phyloP scores from a whole-genome alignment of 2,888 invertebrate species.

The Drosophila vallismaia region DNA sequence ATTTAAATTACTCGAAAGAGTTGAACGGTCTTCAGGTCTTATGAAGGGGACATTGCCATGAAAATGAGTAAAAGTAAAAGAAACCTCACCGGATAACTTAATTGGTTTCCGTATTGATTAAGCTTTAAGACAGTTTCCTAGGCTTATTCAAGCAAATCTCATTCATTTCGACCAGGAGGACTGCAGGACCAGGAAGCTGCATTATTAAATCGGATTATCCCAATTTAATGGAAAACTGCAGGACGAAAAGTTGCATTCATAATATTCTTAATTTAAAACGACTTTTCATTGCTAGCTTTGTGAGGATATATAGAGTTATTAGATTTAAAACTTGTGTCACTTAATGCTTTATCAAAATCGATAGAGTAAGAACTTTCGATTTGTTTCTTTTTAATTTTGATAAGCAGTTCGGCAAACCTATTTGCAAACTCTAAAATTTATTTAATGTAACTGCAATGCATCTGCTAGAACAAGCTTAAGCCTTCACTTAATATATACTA shows the following conservation, averaged over 20 bases:
- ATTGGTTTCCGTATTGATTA: constrained; percentile 26
- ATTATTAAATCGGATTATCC: constrained; percentile 14
- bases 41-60: constrained; percentile 27
- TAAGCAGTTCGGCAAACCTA: background rate
- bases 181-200: constrained; percentile 7
- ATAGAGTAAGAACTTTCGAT: background rate
- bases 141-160: background rate
- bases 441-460: constrained; percentile 22
- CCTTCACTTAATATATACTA: constrained; percentile 31
- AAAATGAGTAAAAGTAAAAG: constrained; percentile 29
- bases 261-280: constrained; percentile 5
- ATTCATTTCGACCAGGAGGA: background rate
- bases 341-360: background rate
- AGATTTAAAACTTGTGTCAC: background rate
- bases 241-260: background rate
- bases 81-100: constrained; percentile 16
- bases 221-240: background rate
- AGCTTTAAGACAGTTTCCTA: constrained; percentile 1
- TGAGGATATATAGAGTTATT: background rate
- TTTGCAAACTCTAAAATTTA: background rate
- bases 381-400: background rate
- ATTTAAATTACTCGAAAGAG: constrained; percentile 45
- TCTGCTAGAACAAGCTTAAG: constrained; percentile 8
- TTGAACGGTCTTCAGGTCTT: constrained; percentile 17
- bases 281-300: background rate